Conservation (phyloP, 2,797 vertebrate genomes). For the Anisognathus igniventris region DNA sequence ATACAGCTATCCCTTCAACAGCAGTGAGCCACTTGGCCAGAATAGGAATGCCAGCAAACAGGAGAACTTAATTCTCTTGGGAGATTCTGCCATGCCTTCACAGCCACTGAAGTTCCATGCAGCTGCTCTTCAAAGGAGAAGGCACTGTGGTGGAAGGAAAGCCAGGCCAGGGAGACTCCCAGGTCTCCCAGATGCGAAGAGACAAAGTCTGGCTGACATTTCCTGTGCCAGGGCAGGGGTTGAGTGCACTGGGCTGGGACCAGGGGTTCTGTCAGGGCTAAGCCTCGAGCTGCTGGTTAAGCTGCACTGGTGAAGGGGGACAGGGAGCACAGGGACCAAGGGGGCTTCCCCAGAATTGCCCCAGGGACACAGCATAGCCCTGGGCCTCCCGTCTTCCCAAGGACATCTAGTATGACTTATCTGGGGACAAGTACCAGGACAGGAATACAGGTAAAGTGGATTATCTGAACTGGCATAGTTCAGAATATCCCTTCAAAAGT, state of each 20-base stretch:
- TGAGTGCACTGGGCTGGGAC: background rate
- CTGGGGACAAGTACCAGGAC: background rate
- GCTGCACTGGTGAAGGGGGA: background rate
- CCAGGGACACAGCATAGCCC: background rate
- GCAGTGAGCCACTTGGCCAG: background rate
- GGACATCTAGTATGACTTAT: accelerated
- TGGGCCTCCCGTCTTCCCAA: background rate
- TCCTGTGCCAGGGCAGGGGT: accelerated
- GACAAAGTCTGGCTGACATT: background rate
- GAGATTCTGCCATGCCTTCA: background rate
- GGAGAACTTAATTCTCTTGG: background rate
- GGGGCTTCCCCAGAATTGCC: background rate
- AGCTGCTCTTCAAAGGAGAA: background rate
- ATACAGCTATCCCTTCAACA: background rate
- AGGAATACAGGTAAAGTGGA: background rate
- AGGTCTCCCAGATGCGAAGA: background rate
- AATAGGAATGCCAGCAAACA: background rate
- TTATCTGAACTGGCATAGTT: background rate
- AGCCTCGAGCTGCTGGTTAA: background rate
- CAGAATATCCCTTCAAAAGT: background rate
- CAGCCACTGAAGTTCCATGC: background rate
- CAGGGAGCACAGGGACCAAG: background rate
- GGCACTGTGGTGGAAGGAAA: background rate
- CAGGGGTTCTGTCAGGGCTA: background rate
- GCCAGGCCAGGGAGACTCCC: background rate